Percentiles rank a stretch among this genome's conserved stretches.
phyloP scores from a whole-genome alignment of 2,797 vertebrate genomes.

The Otus scops region DNA sequence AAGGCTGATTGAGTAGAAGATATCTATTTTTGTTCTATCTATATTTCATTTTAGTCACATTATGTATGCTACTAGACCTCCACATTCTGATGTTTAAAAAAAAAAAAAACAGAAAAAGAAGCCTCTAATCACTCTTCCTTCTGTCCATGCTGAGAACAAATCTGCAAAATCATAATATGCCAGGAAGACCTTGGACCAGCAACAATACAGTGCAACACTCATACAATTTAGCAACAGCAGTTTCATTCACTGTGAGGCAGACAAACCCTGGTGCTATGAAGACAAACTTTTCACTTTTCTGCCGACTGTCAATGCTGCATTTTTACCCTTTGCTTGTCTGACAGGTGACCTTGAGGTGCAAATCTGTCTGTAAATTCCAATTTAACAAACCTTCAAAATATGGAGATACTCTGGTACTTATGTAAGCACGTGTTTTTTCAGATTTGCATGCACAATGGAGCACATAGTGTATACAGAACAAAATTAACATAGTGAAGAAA shows the following conservation, averaged over 20 bases:
- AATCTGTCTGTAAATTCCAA: background rate
- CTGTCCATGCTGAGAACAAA: conserved; percentile 34
- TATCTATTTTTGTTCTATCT: background rate
- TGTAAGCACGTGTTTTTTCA: background rate
- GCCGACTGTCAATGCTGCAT: background rate
- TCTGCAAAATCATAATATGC: conserved; percentile 23
- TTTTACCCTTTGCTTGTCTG: background rate
- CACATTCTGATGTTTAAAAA: background rate
- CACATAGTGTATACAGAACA: rapidly evolving
- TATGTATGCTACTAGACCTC: background rate
- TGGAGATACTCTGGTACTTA: background rate
- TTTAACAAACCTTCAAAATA: background rate
- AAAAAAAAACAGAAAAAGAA: background rate
- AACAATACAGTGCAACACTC: background rate
- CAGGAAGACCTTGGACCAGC: background rate
- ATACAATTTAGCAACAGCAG: background rate
- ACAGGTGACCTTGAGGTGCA: background rate
- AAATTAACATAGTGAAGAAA: background rate
- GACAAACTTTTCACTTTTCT: background rate
- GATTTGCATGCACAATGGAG: background rate
- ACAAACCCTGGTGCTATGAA: background rate
- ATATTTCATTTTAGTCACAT: background rate
- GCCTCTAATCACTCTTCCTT: background rate
- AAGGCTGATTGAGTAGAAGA: background rate
- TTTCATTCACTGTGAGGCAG: background rate